A percentile compares a stretch with the other conserved stretches of the same genome.
These are phyloP conservation scores for Danio albolineatus DNA, from an alignment of 2,797 vertebrate genomes.

Conservation along the genomic window DNA sequence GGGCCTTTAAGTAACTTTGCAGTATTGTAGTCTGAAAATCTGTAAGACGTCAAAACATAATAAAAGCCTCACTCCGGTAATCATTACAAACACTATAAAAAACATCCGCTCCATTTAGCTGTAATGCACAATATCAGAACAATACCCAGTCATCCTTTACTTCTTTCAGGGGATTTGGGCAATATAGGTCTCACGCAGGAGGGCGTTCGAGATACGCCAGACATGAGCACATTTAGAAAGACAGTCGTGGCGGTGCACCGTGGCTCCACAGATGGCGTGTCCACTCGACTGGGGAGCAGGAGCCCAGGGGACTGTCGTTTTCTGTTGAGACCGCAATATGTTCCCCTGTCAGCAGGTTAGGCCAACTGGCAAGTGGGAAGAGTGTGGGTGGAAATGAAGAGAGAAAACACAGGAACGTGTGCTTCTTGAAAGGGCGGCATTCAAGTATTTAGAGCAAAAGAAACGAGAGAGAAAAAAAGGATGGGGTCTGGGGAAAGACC, in stretches of 20 bases:
- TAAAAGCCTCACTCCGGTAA: conserved; percentile 8
- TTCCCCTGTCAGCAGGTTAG: conserved; percentile 65
- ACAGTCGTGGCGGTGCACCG: conserved; percentile 66
- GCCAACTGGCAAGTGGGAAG: conserved; percentile 68
- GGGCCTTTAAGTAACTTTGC: background rate
- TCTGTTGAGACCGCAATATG: conserved; percentile 75
- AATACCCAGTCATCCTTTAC: background rate
- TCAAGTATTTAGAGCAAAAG: conserved; percentile 31
- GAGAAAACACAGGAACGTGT: background rate
- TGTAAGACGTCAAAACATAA: background rate
- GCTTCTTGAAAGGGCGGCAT: background rate
- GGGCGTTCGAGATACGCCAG: conserved; percentile 55
- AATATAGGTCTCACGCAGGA: conserved; percentile 12
- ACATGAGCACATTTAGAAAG: conserved; percentile 65
- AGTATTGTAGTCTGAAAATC: conserved; percentile 1
- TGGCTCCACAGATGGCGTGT: conserved; percentile 74
- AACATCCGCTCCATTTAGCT: background rate
- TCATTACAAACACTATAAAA: conserved; percentile 11
- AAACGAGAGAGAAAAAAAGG: background rate
- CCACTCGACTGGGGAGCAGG: conserved; percentile 61
- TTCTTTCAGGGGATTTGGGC: conserved; percentile 43
- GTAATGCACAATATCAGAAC: background rate
- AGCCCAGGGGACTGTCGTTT: conserved; percentile 58
- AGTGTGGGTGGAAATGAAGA: conserved; percentile 32
- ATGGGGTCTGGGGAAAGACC: conserved; percentile 66